Percentiles rank a stretch among this genome's conserved stretches.
phyloP scores from a whole-genome alignment of 2,797 vertebrate species.

The Periophthalmus magnuspinnatus region DNA sequence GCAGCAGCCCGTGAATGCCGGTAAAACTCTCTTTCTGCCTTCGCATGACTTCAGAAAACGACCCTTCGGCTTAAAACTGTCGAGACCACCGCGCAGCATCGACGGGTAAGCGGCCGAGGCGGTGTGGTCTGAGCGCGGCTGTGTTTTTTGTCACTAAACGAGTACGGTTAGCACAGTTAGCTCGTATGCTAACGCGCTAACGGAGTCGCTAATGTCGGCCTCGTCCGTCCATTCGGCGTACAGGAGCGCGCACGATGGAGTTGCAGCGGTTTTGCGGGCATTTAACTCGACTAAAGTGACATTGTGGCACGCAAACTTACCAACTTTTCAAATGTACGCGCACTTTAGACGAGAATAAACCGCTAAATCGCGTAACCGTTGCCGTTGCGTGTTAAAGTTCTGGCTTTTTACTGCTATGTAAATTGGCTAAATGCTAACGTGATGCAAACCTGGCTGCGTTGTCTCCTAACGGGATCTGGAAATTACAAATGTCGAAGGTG shows the following conservation, averaged over 20 bases:
- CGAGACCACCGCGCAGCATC: conserved; percentile 12
- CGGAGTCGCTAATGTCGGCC: conserved; percentile 66
- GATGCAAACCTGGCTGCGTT: conserved; percentile 15
- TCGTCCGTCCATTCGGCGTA: conserved; percentile 61
- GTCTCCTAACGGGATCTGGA: conserved; percentile 12
- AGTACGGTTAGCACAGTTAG: conserved; percentile 66
- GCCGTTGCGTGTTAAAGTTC: conserved; percentile 1
- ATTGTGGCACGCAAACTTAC: background rate
- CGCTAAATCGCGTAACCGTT: too few species aligned
- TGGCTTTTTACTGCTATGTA: conserved; percentile 5
- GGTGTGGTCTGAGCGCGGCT: background rate
- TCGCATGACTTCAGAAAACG: conserved; percentile 22
- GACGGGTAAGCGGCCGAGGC: conserved; percentile 48
- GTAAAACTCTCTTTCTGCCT: conserved; percentile 59
- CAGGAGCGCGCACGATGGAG: conserved; percentile 38
- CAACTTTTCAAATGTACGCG: background rate
- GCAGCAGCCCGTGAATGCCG: conserved; percentile 70
- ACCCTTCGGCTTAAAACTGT: conserved; percentile 21
- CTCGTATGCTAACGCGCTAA: conserved; percentile 60
- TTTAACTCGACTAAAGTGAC: background rate
- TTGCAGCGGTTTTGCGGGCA: background rate
- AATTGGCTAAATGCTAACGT: conserved; percentile 37
- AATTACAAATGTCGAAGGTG: too few species aligned
- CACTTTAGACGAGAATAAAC: background rate
- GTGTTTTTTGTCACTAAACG: conserved; percentile 55